phyloP scores from a whole-genome alignment of 37 sponge, comb jelly and placozoan genomes.

The Cliona cf. orientalis region DNA sequence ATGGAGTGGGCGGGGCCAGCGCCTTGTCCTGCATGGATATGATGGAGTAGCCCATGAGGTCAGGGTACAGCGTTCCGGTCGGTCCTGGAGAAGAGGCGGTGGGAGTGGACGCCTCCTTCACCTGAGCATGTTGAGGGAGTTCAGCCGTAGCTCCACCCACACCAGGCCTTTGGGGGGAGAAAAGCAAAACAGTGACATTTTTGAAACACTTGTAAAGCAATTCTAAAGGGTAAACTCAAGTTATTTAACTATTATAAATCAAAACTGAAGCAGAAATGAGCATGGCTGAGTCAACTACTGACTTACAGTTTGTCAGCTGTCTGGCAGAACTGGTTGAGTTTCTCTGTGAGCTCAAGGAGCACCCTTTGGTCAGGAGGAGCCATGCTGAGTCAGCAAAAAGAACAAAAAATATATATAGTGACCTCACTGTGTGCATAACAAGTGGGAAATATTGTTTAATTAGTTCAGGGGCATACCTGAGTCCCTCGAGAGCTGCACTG shows the following conservation, averaged over 20 bases:
- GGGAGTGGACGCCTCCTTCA: not conserved
- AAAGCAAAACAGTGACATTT: no score
- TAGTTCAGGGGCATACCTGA: no score
- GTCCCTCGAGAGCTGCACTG: no score
- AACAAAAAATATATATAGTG: not conserved
- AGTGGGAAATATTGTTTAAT: no score
- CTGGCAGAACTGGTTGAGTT: slow-evolving; percentile 33
- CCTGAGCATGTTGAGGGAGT: not conserved
- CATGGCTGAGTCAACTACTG: no score
- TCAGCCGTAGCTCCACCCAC: not conserved
- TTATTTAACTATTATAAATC: no score
- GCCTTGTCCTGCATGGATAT: slow-evolving; percentile 16
- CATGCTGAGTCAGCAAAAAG: not conserved
- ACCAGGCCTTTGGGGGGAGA: no score
- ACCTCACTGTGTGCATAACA: not conserved
- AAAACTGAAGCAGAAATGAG: no score
- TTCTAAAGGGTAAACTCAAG: no score
- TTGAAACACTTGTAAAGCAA: no score
- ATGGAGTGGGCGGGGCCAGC: not conserved
- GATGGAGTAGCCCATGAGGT: slow-evolving; percentile 31
- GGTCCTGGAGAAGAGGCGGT: not conserved
- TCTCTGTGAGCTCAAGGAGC: slow-evolving; percentile 30
- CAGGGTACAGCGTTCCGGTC: not conserved
- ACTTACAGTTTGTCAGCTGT: slow-evolving; percentile 34
- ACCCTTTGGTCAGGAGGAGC: no score